Evolutionary conservation across 2,797 vertebrate genomes (phyloP).

Genomic region (Alca torda): DNA sequence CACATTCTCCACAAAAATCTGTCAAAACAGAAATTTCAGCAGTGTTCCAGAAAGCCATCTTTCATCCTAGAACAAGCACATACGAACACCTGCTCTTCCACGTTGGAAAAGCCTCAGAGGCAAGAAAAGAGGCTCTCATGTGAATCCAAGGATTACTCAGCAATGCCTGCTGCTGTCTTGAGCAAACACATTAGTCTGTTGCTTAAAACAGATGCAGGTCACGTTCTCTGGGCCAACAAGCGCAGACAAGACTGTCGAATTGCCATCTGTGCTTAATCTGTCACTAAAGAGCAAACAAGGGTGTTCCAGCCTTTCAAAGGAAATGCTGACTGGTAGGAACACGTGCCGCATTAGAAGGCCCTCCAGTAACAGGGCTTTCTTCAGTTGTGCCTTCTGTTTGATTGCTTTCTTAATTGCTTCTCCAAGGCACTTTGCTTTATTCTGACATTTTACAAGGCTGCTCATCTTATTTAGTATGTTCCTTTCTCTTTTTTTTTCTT

Average conservation of each 20-base stretch:
- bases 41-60: not conserved
- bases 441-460: not conserved
- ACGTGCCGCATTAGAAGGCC: not conserved
- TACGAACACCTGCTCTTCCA: constrained; percentile 61
- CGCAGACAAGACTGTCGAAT: constrained; percentile 40
- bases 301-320: constrained; percentile 38
- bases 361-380: not conserved
- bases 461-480: not conserved
- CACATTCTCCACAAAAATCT: not conserved
- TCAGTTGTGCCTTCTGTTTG: constrained; percentile 10
- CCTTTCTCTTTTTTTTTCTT: not conserved
- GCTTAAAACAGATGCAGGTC: constrained; percentile 57
- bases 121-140: not conserved
- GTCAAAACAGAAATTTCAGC: not conserved
- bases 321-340: constrained; percentile 53
- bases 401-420: constrained; percentile 4
- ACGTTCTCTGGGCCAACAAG: constrained; percentile 38
- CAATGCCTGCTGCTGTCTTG: constrained; percentile 43
- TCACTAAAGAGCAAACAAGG: constrained; percentile 60
- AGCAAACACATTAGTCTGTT: constrained; percentile 31
- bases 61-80: constrained; percentile 47
- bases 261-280: constrained; percentile 67
- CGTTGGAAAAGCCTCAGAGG: constrained; percentile 46
- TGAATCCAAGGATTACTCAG: constrained; percentile 58
- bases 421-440: not conserved